Conservation (phyloP, 2,113 vertebrate species). For the Anolis carolinensis region DNA sequence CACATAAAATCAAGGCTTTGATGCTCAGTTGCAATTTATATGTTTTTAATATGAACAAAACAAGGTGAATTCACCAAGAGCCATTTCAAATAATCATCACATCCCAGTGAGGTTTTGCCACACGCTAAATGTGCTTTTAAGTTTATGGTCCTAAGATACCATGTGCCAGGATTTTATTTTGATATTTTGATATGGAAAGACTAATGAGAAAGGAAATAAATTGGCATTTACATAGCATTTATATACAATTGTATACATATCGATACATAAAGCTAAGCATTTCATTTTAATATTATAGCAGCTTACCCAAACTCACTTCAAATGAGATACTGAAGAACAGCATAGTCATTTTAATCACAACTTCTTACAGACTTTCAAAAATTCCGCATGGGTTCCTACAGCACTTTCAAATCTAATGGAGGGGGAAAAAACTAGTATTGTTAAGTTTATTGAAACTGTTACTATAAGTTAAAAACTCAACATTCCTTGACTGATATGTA, state of each 20-base stretch:
- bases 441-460: not conserved
- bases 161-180: not conserved
- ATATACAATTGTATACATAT: not conserved
- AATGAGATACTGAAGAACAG: constrained; percentile 18
- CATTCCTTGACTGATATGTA: not conserved
- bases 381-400: too few species aligned
- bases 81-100: not conserved
- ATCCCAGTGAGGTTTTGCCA: not conserved
- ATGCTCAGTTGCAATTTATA: fast-evolving
- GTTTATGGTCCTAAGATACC: not conserved
- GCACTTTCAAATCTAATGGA: not conserved
- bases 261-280: not conserved
- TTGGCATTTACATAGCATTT: not conserved
- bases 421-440: not conserved
- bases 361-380: not conserved
- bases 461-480: not conserved
- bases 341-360: constrained; percentile 15
- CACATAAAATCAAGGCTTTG: not conserved
- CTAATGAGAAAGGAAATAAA: not conserved
- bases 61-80: not conserved
- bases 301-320: not conserved
- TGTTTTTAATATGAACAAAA: not conserved
- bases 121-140: not conserved
- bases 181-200: not conserved
- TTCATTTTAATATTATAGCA: not conserved